Base-by-base conservation (phyloP, 1,140 invertebrate genomes). In the Scaptomyza montana region DNA sequence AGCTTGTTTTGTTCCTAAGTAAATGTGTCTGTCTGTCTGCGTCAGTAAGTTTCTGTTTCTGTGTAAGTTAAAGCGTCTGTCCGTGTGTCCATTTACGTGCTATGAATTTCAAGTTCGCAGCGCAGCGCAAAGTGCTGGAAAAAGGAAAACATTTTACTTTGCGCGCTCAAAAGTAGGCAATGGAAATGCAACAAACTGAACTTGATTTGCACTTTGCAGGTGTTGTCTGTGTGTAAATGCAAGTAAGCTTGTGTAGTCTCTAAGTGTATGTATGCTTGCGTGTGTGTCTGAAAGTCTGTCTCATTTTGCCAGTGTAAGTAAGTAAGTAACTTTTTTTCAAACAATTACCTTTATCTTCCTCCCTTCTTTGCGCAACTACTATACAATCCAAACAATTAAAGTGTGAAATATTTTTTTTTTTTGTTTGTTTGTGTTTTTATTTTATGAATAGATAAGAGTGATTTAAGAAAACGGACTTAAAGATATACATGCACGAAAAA, bases 101-200 rank as follows among this genome's bases (percentile, higher is more conserved):
- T 62, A 53, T 56, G 46, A 36, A 62, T 62, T 45, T 54, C 25
- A 59, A 62, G 41, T 25, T 8, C 19, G 41, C 57, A 46, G 51
- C 30, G 30, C 30, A 30, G 6, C 30, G 5, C 5, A 30, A 30
- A 7, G 6, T 21, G 62, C 21, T 21, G 46, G 10, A 25, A 2
- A 33, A 39, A 19, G 6, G 5, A 39, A 10, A 41, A 39, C 10
- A 33, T 36, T 46, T 9, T 9, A 53, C 33, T 56, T 50, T 10
- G 47, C 45, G 62, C 68, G 54, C 62, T 33, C 10, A 36, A 65
- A 71, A 65, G 51, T 57, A 59, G 50, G 43, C 41, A 54, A 36
- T 8, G 49, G 30, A 59, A 66, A 59, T 16, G 36, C 13, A 50
- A 47, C 6, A 21, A 13, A 55, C 21, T 9, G 16, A 36, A 12